phyloP scores from a whole-genome alignment of 2,113 vertebrate species.

The Pelecanoides urinatrix region DNA sequence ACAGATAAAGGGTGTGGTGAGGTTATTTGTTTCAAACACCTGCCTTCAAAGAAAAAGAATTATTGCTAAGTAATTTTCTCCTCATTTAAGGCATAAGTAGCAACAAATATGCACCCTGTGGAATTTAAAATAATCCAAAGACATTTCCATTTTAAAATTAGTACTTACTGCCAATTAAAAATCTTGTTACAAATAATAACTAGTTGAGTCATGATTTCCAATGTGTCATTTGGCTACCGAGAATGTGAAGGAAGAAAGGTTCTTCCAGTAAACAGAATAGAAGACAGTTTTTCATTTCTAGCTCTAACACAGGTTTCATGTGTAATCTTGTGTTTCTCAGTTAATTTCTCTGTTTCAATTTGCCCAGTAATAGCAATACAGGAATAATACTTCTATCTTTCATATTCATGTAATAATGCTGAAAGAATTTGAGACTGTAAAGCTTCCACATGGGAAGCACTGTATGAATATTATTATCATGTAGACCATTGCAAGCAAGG shows the following conservation, averaged over 20 bases:
- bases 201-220: background rate
- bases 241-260: background rate
- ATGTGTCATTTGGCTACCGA: background rate
- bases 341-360: background rate
- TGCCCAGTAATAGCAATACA: background rate
- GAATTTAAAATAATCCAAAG: background rate
- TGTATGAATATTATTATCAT: background rate
- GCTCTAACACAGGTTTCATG: background rate
- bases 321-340: background rate
- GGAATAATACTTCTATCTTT: background rate
- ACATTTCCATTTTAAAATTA: constrained; percentile 6
- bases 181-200: constrained; percentile 16
- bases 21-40: background rate
- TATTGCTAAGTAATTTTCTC: constrained; percentile 8
- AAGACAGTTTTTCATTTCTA: background rate
- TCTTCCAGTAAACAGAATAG: background rate
- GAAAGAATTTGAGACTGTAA: background rate
- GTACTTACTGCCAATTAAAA: background rate
- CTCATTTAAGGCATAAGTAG: background rate
- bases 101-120: background rate
- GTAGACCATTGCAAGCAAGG: background rate
- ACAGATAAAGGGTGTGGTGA: background rate
- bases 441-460: background rate
- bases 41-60: background rate
- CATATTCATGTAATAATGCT: background rate